Base-by-base conservation (phyloP, 1,140 invertebrate species). In the Ruditapes philippinarum region DNA sequence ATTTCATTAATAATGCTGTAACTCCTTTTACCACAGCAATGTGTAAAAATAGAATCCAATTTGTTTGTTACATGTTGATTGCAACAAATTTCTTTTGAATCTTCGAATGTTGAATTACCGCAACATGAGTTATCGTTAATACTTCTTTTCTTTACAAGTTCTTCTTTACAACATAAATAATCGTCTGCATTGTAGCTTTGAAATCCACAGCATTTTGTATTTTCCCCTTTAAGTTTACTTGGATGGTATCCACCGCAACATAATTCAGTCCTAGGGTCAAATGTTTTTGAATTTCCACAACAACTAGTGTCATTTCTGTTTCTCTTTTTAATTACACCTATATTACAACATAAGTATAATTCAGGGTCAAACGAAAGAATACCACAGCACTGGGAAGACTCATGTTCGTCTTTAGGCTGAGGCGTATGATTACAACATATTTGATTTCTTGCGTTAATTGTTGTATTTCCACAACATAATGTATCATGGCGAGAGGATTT, bases 101-200 rank as follows among this genome's bases (percentile, higher is more conserved):
- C 60, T 51, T 82, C 36, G 57, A 65, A 57, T 19, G 36, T n/a
- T 82, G 19, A 38, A 49, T 51, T 68, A 28, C 84, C 84, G 36
- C 84, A 87, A 49, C 84, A 87, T 28, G 49, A 19, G 17, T 78
- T 38, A 79, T 87, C 84, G 49, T 79, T 79, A 12, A 31, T 25
- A 31, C 36, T 31, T 28, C n/a, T 68, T 60, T 87, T 87, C 1
- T 45, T 28, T 40, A 42, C n/a, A 12, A 79, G n/a, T 17, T 42
- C 25, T 65, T 33, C 73, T 31, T 87, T 70, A 79, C 84, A 87
- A 49, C 84, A 87, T 3, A 87, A 12, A 25, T 45, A 65, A 51
- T 87, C 19, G 28, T 87, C 22, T 3, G 49, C 22, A 60, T 51
- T 28, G 38, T 22, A 80, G 19, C 78, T 80, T 60, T 38, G 3